These are phyloP conservation scores for Nomada ferruginata DNA, from an alignment of 2,888 invertebrate genomes.

Conservation along the genomic window DNA sequence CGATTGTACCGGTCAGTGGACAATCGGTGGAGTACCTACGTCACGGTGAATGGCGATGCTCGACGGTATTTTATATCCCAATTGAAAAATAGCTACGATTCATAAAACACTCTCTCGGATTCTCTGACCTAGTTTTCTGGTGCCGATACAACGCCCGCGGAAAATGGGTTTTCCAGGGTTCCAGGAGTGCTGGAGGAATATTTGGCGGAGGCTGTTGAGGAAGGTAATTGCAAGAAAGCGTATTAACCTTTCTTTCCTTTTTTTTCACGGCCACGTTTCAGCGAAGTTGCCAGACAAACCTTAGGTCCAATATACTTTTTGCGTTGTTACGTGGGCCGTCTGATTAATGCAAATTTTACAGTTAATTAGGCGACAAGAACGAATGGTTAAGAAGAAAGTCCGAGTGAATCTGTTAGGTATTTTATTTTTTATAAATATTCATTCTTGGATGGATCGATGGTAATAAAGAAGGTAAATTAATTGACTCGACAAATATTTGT, in stretches of 20 bases:
- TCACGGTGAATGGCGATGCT: conserved; percentile 30
- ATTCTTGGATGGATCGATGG: too few relatives aligned
- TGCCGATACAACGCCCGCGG: conserved; percentile 31
- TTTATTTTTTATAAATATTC: too few relatives aligned
- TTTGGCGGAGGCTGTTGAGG: conserved; percentile 18
- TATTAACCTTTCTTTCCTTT: conserved; percentile 3
- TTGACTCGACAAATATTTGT: too few relatives aligned
- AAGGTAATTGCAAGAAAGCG: conserved; percentile 39
- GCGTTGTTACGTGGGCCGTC: not conserved
- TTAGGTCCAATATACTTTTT: not conserved
- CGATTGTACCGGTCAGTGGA: conserved; percentile 32
- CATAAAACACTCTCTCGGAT: conserved; percentile 62
- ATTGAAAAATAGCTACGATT: conserved; percentile 68
- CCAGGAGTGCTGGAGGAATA: conserved; percentile 30
- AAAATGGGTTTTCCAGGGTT: conserved; percentile 45
- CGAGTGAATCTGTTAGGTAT: too few relatives aligned
- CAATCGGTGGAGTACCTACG: conserved; percentile 21
- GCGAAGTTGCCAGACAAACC: not conserved
- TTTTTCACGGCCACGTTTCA: not conserved
- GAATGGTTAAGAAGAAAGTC: not conserved
- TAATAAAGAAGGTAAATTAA: too few relatives aligned
- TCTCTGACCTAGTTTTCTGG: conserved; percentile 50
- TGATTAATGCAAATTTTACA: not conserved
- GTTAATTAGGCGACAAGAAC: not conserved
- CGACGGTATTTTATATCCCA: conserved; percentile 54